These are phyloP conservation scores for Dolichoris vasculosae DNA, from an alignment of 1,140 invertebrate species.

Conservation along the genomic window DNA sequence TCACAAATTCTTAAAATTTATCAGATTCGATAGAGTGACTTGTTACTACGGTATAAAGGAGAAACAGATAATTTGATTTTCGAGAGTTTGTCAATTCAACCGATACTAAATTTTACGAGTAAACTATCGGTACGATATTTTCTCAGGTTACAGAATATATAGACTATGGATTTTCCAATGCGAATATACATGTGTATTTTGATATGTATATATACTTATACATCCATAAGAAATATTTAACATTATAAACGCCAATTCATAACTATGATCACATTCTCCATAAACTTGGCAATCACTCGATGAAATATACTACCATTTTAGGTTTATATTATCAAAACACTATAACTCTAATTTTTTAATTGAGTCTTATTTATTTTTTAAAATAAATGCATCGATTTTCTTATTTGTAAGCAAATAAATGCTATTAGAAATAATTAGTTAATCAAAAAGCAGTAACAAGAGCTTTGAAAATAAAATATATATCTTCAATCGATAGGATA, in stretches of 20 bases:
- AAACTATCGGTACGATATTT: constrained; percentile 21
- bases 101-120: constrained; percentile 23
- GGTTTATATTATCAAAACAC: too few species aligned
- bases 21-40: neutral
- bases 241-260: constrained; percentile 1
- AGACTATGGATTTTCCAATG: neutral
- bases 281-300: neutral
- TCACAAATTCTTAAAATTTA: neutral
- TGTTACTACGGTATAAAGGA: neutral
- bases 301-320: neutral
- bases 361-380: too few species aligned
- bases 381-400: too few species aligned
- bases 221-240: neutral
- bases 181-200: constrained; percentile 33
- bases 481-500: too few species aligned
- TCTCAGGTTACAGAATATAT: neutral
- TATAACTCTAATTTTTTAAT: too few species aligned
- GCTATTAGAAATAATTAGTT: too few species aligned
- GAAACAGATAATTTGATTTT: constrained; percentile 18
- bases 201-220: neutral
- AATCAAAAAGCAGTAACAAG: too few species aligned
- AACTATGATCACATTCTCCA: neutral
- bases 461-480: too few species aligned
- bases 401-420: too few species aligned
- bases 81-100: neutral